Evolutionary conservation across 2,797 vertebrate species (phyloP).

Genomic region (Coregonus sp.): DNA sequence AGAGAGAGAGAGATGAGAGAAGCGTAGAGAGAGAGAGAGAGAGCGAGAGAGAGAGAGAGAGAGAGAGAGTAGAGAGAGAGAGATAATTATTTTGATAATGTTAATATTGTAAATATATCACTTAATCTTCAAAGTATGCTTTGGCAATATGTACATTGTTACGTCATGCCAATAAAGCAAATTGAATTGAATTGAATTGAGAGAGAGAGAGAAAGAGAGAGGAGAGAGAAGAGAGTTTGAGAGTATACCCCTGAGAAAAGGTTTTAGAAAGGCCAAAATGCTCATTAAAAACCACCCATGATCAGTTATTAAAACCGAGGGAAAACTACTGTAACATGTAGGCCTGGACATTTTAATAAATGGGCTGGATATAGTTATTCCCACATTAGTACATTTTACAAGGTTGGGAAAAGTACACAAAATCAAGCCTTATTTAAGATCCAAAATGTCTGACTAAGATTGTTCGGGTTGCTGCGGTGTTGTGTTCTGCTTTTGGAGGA

Average conservation of each 20-base stretch:
- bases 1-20: not conserved
- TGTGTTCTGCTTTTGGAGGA: too few species aligned
- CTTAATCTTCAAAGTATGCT: too few species aligned
- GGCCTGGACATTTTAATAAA: not conserved
- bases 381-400: not conserved
- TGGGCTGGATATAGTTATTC: not conserved
- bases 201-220: not conserved
- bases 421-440: not conserved
- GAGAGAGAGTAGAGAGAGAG: not conserved
- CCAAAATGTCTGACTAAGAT: not conserved
- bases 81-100: too few species aligned
- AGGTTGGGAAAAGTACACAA: not conserved
- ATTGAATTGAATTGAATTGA: conserved; percentile 18
- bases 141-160: too few species aligned
- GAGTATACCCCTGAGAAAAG: not conserved
- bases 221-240: not conserved
- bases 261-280: not conserved
- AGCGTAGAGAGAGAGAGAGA: not conserved
- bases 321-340: not conserved
- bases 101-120: too few species aligned
- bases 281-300: not conserved
- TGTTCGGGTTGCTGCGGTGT: too few species aligned
- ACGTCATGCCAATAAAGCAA: too few species aligned
- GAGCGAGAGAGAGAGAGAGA: not conserved
- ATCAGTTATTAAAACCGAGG: not conserved